Conservation (phyloP, 2,888 invertebrate species). For the Polydesmus complanatus region DNA sequence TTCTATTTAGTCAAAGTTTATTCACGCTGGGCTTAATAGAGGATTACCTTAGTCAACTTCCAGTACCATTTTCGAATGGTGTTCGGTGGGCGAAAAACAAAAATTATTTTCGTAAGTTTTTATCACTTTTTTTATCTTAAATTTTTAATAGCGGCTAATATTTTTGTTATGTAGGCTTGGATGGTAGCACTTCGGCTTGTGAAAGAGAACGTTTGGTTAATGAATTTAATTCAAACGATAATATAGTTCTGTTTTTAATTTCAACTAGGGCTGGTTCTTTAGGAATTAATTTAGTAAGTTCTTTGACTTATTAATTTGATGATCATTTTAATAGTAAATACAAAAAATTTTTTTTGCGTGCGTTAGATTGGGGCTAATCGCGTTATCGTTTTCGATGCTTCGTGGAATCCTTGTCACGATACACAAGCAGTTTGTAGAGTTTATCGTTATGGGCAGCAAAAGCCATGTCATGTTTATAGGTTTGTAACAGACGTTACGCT, state of each 20-base stretch:
- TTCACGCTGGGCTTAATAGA: conserved; percentile 90
- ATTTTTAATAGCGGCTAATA: not conserved
- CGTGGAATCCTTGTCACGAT: conserved; percentile 99
- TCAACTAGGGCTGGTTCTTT: conserved; percentile 92
- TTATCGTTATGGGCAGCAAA: conserved; percentile 86
- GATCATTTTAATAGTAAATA: not conserved
- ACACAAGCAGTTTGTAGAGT: conserved; percentile 95
- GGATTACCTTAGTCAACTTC: conserved; percentile 65
- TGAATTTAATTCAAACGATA: conserved; percentile 80
- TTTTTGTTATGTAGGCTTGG: conserved; percentile 50
- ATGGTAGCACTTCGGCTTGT: conserved; percentile 85
- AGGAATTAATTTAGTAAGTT: conserved; percentile 71
- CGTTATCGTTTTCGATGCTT: conserved; percentile 93
- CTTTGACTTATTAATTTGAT: not conserved
- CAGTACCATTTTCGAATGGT: conserved; percentile 34
- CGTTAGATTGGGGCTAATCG: conserved; percentile 73
- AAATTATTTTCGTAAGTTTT: conserved; percentile 73
- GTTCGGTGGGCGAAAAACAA: conserved; percentile 44
- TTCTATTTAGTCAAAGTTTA: conserved; percentile 91
- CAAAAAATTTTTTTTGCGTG: not conserved
- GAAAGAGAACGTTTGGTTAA: conserved; percentile 93
- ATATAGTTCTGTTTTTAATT: conserved; percentile 79
- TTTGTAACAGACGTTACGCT: conserved; percentile 93
- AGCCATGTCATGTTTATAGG: conserved; percentile 88
- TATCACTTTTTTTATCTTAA: not conserved